These are phyloP conservation scores for Gastracanthus pulcherrimus DNA, from an alignment of 2,888 invertebrate genomes.

Conservation along the genomic window DNA sequence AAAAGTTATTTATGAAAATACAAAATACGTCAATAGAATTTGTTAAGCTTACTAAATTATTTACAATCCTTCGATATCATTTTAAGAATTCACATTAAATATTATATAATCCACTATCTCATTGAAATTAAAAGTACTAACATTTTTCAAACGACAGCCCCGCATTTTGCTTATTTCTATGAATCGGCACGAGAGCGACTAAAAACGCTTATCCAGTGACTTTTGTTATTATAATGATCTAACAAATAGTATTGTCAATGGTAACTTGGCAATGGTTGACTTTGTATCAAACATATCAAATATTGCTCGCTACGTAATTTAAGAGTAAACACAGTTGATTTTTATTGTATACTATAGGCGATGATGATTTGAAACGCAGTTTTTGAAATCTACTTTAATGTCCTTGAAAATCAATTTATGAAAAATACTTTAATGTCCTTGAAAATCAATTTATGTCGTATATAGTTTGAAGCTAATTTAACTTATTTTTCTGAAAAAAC, in stretches of 20 bases:
- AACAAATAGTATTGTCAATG: constrained; percentile 37
- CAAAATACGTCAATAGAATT: constrained; percentile 18
- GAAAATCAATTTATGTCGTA: no score
- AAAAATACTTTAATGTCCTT: no score
- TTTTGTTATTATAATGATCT: not conserved
- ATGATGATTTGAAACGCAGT: no score
- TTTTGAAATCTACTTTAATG: no score
- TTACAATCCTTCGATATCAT: constrained; percentile 24
- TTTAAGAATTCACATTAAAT: not conserved
- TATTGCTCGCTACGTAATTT: not conserved
- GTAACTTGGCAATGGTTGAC: constrained; percentile 42
- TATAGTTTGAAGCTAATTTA: no score
- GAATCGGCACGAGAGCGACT: not conserved
- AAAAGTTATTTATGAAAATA: constrained; percentile 28
- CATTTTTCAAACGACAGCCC: not conserved
- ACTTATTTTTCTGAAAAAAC: not conserved
- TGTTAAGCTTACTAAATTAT: constrained; percentile 21
- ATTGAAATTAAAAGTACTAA: not conserved
- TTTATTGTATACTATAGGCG: not conserved
- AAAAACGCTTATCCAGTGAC: not conserved
- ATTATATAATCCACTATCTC: not conserved
- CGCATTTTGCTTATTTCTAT: not conserved
- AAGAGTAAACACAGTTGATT: not conserved
- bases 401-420: no score
- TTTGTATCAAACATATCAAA: constrained; percentile 12